Percentiles rank a stretch among this genome's conserved stretches.
These are phyloP conservation scores for Pollachius pollachius DNA, from an alignment of 2,113 vertebrate genomes.

Conservation along the genomic window DNA sequence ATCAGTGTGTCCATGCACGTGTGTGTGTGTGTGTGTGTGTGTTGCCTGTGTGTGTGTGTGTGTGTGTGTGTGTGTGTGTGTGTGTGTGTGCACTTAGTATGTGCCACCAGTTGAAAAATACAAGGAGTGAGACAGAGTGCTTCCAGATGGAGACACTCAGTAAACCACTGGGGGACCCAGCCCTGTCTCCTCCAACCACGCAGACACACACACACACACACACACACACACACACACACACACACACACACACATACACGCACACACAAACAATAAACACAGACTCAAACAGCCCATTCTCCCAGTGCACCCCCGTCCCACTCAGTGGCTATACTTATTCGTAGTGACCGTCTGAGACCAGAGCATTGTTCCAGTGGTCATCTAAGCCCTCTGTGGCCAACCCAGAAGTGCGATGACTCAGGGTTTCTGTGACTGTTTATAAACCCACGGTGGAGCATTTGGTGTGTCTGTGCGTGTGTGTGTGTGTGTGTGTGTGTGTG, in stretches of 20 bases:
- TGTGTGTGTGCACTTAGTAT: constrained; percentile 32
- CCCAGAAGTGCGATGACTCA: constrained; percentile 49
- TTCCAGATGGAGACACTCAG: constrained; percentile 59
- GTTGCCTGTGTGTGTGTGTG: not conserved
- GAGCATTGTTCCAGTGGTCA: constrained; percentile 66
- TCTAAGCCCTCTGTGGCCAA: constrained; percentile 51
- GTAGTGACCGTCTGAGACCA: constrained; percentile 59
- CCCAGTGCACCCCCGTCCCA: constrained; percentile 32
- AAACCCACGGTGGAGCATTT: constrained; percentile 12
- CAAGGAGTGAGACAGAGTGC: constrained; percentile 35
- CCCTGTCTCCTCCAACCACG: constrained; percentile 30
- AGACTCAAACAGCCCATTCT: constrained; percentile 1
- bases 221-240: constrained; percentile 6
- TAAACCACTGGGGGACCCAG: constrained; percentile 32
- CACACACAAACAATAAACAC: constrained; percentile 4
- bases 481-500: constrained; percentile 1
- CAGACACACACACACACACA: constrained; percentile 6
- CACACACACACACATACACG: not conserved
- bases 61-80: constrained; percentile 17
- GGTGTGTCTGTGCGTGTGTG: not conserved
- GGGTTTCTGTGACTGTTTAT: constrained; percentile 47
- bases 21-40: constrained; percentile 9
- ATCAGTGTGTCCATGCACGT: not conserved
- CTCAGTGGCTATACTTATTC: constrained; percentile 59
- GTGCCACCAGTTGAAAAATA: constrained; percentile 18